Evolutionary conservation across 2,888 invertebrate species (phyloP).

Genomic region (Marasmarcha lunaedactyla): DNA sequence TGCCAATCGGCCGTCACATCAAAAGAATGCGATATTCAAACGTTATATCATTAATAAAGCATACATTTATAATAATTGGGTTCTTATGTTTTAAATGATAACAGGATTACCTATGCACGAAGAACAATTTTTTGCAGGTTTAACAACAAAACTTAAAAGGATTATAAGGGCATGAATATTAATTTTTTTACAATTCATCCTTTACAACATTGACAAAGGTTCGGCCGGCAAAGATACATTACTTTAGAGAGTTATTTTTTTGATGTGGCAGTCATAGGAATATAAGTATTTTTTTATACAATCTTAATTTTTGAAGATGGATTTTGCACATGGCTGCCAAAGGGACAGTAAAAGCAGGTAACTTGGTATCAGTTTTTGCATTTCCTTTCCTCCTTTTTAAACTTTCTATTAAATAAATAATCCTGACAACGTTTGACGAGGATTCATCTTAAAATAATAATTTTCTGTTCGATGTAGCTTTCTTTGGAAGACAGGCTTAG

Average conservation of each 20-base stretch:
- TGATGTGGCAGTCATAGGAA: constrained; percentile 38
- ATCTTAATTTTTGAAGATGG: constrained; percentile 50
- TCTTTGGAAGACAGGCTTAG: constrained; percentile 24
- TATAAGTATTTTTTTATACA: constrained; percentile 43
- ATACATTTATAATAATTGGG: too few relatives aligned
- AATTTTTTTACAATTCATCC: constrained; percentile 13
- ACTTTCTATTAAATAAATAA: constrained; percentile 71
- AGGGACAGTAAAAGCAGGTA: constrained; percentile 61
- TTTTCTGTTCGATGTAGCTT: constrained; percentile 20
- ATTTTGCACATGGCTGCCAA: constrained; percentile 58
- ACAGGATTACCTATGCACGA: neutral
- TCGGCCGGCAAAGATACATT: constrained; percentile 30
- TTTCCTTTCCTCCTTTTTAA: constrained; percentile 68
- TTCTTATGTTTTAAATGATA: neutral
- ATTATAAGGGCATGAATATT: constrained; percentile 36
- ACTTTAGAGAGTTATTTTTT: constrained; percentile 44
- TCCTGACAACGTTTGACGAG: constrained; percentile 60
- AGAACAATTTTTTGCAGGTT: neutral
- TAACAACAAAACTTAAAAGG: constrained; percentile 33
- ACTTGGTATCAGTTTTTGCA: constrained; percentile 60
- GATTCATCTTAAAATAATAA: constrained; percentile 64
- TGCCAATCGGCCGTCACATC: too few relatives aligned
- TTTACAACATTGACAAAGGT: constrained; percentile 36
- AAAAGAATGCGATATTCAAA: too few relatives aligned
- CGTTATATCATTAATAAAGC: too few relatives aligned